A percentile compares a stretch with the other conserved stretches of the same genome.
Evolutionary conservation across 2,888 invertebrate species (phyloP).

Genomic region (Rambutsinella grinnellia): DNA sequence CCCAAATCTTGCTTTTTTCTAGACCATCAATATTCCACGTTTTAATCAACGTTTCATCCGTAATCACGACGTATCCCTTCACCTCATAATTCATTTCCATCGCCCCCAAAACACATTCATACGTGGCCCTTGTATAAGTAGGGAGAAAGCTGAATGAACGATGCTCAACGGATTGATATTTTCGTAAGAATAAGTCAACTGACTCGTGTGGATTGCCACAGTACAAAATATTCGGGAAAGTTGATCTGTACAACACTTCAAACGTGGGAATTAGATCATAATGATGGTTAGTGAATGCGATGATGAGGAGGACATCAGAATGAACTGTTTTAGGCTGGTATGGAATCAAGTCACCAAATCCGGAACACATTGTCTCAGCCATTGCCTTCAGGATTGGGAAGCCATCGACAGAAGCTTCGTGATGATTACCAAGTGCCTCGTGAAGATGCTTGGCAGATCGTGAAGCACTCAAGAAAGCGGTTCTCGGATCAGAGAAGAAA

Average conservation of each 20-base stretch:
- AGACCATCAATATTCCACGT: slow-evolving; percentile 65
- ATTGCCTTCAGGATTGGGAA: slow-evolving; percentile 66
- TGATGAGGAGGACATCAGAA: slow-evolving; percentile 65
- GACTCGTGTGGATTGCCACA: slow-evolving; percentile 67
- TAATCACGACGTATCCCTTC: slow-evolving; percentile 66
- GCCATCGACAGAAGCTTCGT: slow-evolving; percentile 59
- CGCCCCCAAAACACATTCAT: slow-evolving; percentile 67
- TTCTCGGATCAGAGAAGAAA: slow-evolving; percentile 49
- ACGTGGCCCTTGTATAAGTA: slow-evolving; percentile 66
- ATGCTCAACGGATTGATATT: slow-evolving; percentile 66
- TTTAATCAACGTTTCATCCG: slow-evolving; percentile 66
- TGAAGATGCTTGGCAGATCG: slow-evolving; percentile 61
- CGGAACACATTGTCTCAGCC: slow-evolving; percentile 67
- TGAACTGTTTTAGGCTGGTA: slow-evolving; percentile 57
- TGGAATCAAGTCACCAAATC: slow-evolving; percentile 66
- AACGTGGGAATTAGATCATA: slow-evolving; percentile 67
- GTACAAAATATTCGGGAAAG: slow-evolving; percentile 67
- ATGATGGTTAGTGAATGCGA: slow-evolving; percentile 66
- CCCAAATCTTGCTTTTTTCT: slow-evolving; percentile 66
- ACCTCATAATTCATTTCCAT: slow-evolving; percentile 68
- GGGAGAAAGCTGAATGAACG: slow-evolving; percentile 67
- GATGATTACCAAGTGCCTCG: slow-evolving; percentile 59
- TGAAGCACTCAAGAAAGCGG: slow-evolving; percentile 36
- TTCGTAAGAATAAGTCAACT: slow-evolving; percentile 66
- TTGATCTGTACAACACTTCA: slow-evolving; percentile 67